phyloP scores from a whole-genome alignment of 2,113 vertebrate species.

The Sterrhoptilus dennistouni region DNA sequence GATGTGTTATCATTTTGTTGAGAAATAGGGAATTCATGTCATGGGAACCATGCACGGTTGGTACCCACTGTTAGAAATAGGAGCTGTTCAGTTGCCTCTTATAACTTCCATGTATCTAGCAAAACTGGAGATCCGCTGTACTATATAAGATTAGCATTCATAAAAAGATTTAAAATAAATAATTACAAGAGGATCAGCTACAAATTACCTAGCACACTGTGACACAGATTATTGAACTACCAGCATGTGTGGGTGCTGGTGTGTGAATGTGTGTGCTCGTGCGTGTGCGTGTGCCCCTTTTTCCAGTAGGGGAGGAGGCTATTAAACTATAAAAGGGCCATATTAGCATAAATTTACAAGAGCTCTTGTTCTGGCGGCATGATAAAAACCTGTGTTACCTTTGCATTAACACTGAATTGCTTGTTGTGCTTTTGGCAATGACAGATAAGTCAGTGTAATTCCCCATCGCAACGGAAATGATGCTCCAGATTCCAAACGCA shows the following conservation, averaged over 20 bases:
- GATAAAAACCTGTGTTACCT: conserved; percentile 94
- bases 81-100: background rate
- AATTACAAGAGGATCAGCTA: conserved; percentile 90
- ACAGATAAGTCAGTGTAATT: conserved; percentile 98
- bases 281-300: conserved; percentile 46
- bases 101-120: conserved; percentile 53
- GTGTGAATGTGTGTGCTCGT: conserved; percentile 2
- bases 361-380: conserved; percentile 78
- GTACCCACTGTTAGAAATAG: background rate
- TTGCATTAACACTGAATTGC: conserved; percentile 87
- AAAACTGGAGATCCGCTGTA: conserved; percentile 69
- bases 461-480: conserved; percentile 87
- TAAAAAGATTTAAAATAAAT: conserved; percentile 89
- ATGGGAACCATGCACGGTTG: background rate
- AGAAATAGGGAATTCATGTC: conserved; percentile 63
- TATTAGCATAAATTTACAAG: conserved; percentile 97
- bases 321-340: conserved; percentile 86
- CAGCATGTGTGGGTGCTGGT: conserved; percentile 3
- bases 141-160: conserved; percentile 80
- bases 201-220: conserved; percentile 87
- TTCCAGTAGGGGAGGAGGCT: conserved; percentile 75
- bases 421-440: conserved; percentile 96
- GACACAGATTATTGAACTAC: conserved; percentile 86
- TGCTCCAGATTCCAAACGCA: conserved; percentile 88
- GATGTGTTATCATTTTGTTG: background rate